These are phyloP conservation scores for Thoracochromis brauschi DNA, from an alignment of 2,113 vertebrate genomes.

Conservation along the genomic window DNA sequence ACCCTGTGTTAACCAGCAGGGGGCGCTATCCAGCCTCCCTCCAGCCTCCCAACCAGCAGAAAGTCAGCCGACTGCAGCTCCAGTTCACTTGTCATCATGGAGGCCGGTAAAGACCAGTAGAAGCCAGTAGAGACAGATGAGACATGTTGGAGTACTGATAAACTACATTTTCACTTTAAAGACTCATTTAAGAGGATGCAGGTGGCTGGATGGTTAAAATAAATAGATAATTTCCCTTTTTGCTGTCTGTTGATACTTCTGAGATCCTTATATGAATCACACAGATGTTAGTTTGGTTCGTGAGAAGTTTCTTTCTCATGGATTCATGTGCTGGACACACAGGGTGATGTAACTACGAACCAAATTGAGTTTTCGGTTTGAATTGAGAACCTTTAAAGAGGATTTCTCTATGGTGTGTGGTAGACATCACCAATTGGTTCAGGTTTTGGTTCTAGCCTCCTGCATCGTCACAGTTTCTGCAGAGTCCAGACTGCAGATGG, in stretches of 20 bases:
- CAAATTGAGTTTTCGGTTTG: neutral
- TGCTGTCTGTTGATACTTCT: neutral
- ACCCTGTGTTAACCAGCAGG: conserved; percentile 43
- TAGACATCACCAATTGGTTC: neutral
- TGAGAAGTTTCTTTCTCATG: neutral
- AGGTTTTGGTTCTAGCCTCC: neutral
- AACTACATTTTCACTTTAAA: neutral
- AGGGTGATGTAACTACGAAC: neutral
- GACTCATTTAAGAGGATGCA: neutral
- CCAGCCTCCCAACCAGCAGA: conserved; percentile 25
- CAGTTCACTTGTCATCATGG: conserved; percentile 72
- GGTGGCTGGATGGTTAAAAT: neutral
- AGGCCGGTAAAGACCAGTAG: conserved; percentile 79
- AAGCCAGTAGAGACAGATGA: neutral
- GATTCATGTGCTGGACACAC: neutral
- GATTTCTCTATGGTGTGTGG: neutral
- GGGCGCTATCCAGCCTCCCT: conserved; percentile 62
- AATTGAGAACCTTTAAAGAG: neutral
- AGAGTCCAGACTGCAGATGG: neutral
- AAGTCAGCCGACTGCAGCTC: conserved; percentile 56
- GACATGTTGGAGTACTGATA: neutral
- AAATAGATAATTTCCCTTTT: neutral
- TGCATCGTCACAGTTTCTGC: neutral
- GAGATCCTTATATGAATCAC: neutral
- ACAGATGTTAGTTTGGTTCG: neutral